Evolutionary conservation across 2,888 invertebrate species (phyloP).

Genomic region (Amitus sp.): DNA sequence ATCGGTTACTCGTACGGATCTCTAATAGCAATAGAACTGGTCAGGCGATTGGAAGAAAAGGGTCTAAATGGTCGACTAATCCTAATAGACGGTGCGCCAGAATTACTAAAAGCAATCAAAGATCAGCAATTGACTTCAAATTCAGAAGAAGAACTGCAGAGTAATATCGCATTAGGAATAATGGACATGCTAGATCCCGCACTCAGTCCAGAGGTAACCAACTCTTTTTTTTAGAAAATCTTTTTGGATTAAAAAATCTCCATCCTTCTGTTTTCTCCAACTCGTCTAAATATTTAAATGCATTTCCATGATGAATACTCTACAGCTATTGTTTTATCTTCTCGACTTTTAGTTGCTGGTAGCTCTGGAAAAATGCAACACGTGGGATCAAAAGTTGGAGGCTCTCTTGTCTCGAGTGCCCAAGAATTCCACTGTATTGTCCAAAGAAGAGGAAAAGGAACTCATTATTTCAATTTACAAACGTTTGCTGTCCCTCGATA

Average conservation of each 20-base stretch:
- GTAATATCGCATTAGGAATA: constrained; percentile 70
- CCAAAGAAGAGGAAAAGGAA: constrained; percentile 60
- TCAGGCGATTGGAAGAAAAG: constrained; percentile 74
- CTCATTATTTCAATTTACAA: constrained; percentile 67
- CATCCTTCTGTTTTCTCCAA: too few species aligned
- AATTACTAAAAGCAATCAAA: constrained; percentile 71
- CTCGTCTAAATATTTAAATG: too few species aligned
- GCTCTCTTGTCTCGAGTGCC: constrained; percentile 66
- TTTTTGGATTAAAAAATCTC: too few species aligned
- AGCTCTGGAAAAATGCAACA: constrained; percentile 68
- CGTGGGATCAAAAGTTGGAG: constrained; percentile 71
- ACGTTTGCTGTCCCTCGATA: constrained; percentile 69
- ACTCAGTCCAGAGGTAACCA: constrained; percentile 61
- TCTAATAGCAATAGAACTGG: constrained; percentile 80
- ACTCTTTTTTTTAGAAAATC: too few species aligned
- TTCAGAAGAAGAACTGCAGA: constrained; percentile 69
- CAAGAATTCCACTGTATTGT: constrained; percentile 60
- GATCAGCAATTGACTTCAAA: constrained; percentile 66
- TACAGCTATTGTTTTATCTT: too few species aligned
- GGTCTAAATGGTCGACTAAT: constrained; percentile 74
- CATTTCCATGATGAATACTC: too few species aligned
- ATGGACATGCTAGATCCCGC: constrained; percentile 68
- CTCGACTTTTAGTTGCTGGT: constrained; percentile 46
- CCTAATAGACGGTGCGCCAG: constrained; percentile 87
- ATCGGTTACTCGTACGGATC: constrained; percentile 94